Base-by-base conservation (phyloP, 2,797 vertebrate genomes). In the Sorex maritimensis region DNA sequence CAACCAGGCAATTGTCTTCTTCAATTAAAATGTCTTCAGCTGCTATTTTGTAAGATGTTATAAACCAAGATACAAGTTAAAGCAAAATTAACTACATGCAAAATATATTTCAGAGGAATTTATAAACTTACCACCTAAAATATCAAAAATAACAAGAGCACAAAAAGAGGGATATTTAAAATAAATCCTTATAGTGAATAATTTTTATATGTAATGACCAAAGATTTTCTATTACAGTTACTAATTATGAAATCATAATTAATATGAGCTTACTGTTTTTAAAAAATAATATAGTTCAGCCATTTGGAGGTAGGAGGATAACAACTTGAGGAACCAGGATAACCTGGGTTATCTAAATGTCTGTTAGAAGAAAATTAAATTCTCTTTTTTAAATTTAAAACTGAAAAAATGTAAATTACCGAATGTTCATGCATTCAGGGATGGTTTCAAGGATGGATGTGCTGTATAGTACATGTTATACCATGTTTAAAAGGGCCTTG, bases 61-160 rank as follows among this genome's bases (percentile, higher is more conserved):
- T 86, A 89, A 80, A 17, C 19, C 30, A 82, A 17, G 26, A 86
- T 71, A 58, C 28, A 83, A 96, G 89, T 41, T 75, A 90, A 95
- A 71, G 30, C 41, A 49, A 94, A 96, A 95, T 87, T 80, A 92
- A 92, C 41, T 80, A 1, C 46, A 61, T 92, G 17, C 10, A 93
- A 78, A 91, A 77, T 71, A 55, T 86, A 86, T 74, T 46, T 30
- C 34, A 77, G 63, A 96, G 5, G 41, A 74, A 10, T 52, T 82
- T 73, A 89, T 74, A 91, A 92, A 92, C 7, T 63, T 84, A 68
- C 5, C 13, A 81, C 65, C 52, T 73, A 19, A 73, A 78, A 80
- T 17, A 81, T 91, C 92, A 65, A 80, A 67, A 67, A 28, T 28
- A 67, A 86, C 1, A 26, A 92, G 90, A 93, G 93, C 46, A 52